Percentiles rank a stretch among this genome's conserved stretches.
Conservation (phyloP, 2,113 vertebrate genomes). For the Choloepus hoffmanni region DNA sequence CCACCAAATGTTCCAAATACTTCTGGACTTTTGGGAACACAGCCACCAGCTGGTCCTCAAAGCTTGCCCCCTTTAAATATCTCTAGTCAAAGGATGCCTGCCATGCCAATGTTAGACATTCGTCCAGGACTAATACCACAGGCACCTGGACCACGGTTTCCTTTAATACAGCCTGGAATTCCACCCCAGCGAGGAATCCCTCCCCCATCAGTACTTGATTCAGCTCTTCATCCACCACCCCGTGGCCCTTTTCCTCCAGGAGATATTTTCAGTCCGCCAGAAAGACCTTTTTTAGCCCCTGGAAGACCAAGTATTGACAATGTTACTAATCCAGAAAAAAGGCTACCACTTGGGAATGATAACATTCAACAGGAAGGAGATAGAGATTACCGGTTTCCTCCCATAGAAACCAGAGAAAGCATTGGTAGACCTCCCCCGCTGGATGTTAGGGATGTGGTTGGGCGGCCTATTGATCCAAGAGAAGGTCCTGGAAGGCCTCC, state of each 20-base stretch:
- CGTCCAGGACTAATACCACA: conserved; percentile 92
- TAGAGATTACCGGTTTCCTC: conserved; percentile 98
- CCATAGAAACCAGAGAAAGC: conserved; percentile 89
- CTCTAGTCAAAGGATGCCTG: conserved; percentile 92
- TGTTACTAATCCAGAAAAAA: conserved; percentile 91
- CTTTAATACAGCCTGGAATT: conserved; percentile 93
- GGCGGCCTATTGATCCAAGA: conserved; percentile 89
- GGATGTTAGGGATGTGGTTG: conserved; percentile 88
- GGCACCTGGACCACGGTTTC: conserved; percentile 92
- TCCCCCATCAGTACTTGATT: conserved; percentile 90
- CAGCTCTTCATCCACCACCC: conserved; percentile 90
- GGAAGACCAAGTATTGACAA: conserved; percentile 89
- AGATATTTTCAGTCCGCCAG: conserved; percentile 92
- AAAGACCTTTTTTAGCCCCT: conserved; percentile 89
- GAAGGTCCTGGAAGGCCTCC: conserved; percentile 88
- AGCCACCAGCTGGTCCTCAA: conserved; percentile 92
- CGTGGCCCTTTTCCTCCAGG: conserved; percentile 93
- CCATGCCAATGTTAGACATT: conserved; percentile 94
- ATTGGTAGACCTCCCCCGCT: conserved; percentile 86
- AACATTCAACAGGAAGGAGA: conserved; percentile 94
- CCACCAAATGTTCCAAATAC: conserved; percentile 84
- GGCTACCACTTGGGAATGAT: conserved; percentile 90
- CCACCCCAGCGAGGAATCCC: conserved; percentile 89
- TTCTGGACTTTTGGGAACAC: conserved; percentile 94
- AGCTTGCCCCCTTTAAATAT: conserved; percentile 92